Base-by-base conservation (phyloP, 2,888 invertebrate species). In the Synergus gifuensis region DNA sequence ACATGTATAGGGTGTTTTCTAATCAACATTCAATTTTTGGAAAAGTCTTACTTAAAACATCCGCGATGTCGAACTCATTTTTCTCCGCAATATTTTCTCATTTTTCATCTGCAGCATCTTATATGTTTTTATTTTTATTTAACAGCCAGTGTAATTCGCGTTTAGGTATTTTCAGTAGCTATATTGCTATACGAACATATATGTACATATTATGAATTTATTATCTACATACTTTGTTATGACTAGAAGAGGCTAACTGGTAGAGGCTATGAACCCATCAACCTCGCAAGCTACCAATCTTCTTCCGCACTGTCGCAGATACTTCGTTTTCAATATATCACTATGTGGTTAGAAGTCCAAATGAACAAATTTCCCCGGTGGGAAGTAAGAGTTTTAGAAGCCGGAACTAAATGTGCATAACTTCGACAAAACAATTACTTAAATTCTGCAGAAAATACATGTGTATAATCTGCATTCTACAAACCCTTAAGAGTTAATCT, bases 201-300 rank as follows among this genome's bases (percentile, higher is more conserved):
- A 42, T 67, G 44, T 67, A n/a, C n/a, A n/a, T n/a, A n/a, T 67
- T 54, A 49, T 69, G 69, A 69, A 69, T 69, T 7, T 54, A 73
- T 73, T 73, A 54, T 73, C 73, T 54, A 8, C 22, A 28, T 28
- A 28, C 8, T 73, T 16, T 73, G 36, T 54, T 16, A 54, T 49
- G 54, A 12, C 49, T 36, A 49, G 16, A 16, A 54, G 28, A 73
- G 54, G 73, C 36, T 54, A 11, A 16, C n/a, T 54, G 12, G 16
- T 54, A 54, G 36, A 73, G 8, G 54, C 36, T 40, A 9, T 79
- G 82, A 84, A 84, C 84, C 84, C 81, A 84, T 84, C 83, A 84
- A 84, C 84, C 82, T 81, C 60, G 22, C 2, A 78, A 36, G 73
- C 42, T 73, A 73, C 54, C 36, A 73, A 54, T 73, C 54, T 73